Conservation (phyloP, 2,888 invertebrate species). For the Trachelus troglodyta region DNA sequence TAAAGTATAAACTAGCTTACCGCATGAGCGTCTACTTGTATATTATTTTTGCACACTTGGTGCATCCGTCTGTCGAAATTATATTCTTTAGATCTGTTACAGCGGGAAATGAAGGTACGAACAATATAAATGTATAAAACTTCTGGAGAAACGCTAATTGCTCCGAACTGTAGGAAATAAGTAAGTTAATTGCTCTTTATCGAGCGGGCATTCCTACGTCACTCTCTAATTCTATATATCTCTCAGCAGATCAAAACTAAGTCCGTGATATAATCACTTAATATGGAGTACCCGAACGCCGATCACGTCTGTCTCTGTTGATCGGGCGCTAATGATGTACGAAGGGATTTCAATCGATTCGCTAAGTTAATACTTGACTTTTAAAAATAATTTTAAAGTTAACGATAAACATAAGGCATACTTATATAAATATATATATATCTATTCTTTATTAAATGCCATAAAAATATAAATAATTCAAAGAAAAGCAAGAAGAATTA, state of each 20-base stretch:
- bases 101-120: background rate
- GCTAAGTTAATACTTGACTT: slow-evolving; percentile 26
- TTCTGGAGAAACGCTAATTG: background rate
- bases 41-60: background rate
- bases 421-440: background rate
- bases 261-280: slow-evolving; percentile 33
- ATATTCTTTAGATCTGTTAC: background rate
- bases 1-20: background rate
- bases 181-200: slow-evolving; percentile 31
- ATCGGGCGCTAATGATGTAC: slow-evolving; percentile 40
- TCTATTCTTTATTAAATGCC: slow-evolving; percentile 29
- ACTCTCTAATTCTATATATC: slow-evolving; percentile 29
- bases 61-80: background rate
- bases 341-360: slow-evolving; percentile 28
- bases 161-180: background rate
- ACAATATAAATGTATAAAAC: background rate
- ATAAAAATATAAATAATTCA: slow-evolving; percentile 20
- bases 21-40: background rate
- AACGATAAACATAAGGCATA: slow-evolving; percentile 20
- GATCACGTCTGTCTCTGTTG: slow-evolving; percentile 50
- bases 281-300: background rate
- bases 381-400: slow-evolving; percentile 25
- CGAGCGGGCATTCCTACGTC: slow-evolving; percentile 32
- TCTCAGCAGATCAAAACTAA: slow-evolving; percentile 27
- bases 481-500: background rate